Percentiles rank a stretch among this genome's conserved stretches.
phyloP scores from a whole-genome alignment of 2,888 invertebrate species.

The Chrysolina oricalcia region DNA sequence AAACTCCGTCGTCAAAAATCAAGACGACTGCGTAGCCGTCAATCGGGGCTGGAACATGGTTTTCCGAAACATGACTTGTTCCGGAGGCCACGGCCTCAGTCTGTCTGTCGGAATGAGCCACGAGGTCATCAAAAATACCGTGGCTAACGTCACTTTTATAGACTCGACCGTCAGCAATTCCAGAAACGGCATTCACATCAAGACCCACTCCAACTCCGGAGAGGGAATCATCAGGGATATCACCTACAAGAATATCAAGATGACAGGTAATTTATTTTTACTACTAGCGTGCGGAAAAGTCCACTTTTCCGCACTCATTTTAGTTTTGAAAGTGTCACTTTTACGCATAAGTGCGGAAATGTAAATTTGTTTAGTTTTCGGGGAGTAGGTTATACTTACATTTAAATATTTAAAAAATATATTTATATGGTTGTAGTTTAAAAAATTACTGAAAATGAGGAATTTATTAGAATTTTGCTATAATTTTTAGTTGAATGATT shows the following conservation, averaged over 20 bases:
- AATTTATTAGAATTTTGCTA: too few relatives aligned
- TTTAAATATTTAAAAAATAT: background rate
- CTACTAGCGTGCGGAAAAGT: too few relatives aligned
- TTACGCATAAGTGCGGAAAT: too few relatives aligned
- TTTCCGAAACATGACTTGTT: constrained; percentile 49
- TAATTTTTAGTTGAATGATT: too few relatives aligned
- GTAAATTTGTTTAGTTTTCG: too few relatives aligned
- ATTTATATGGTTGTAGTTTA: too few relatives aligned
- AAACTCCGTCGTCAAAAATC: constrained; percentile 52
- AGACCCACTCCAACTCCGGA: constrained; percentile 53
- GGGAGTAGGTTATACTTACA: background rate
- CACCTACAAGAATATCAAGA: constrained; percentile 50
- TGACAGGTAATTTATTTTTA: constrained; percentile 44
- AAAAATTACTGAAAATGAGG: too few relatives aligned
- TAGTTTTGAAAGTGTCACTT: too few relatives aligned
- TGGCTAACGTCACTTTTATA: constrained; percentile 49
- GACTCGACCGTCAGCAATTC: constrained; percentile 51
- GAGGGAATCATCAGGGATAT: constrained; percentile 48
- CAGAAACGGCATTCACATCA: constrained; percentile 55
- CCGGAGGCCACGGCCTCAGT: constrained; percentile 57
- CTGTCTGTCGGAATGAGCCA: constrained; percentile 54
- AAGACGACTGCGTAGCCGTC: constrained; percentile 56
- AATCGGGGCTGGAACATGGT: constrained; percentile 51
- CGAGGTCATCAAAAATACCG: constrained; percentile 46
- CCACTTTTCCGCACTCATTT: too few relatives aligned